phyloP scores from a whole-genome alignment of 2,888 invertebrate species.

The Thecocarcelia acutangulata region DNA sequence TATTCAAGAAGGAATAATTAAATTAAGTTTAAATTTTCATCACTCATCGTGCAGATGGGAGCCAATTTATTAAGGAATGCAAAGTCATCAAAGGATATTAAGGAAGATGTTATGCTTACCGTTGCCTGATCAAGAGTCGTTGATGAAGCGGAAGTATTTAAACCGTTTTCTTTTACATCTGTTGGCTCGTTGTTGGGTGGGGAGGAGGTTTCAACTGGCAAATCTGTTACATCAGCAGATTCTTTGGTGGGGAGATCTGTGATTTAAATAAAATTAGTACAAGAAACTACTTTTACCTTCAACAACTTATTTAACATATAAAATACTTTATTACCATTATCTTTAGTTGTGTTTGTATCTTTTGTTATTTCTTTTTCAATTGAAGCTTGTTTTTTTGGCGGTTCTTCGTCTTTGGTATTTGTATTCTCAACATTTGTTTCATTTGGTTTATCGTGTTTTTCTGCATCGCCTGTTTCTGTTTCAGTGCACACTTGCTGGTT shows the following conservation, averaged over 20 bases:
- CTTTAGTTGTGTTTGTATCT: background rate
- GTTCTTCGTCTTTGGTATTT: conserved; percentile 56
- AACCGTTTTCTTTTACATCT: conserved; percentile 59
- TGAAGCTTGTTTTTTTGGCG: conserved; percentile 13
- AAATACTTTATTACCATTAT: conserved; percentile 40
- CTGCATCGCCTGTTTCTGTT: conserved; percentile 33
- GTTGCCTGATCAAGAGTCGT: conserved; percentile 65
- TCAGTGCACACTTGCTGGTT: conserved; percentile 31
- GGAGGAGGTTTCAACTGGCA: conserved; percentile 2
- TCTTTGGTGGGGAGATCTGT: conserved; percentile 60
- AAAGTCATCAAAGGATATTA: conserved; percentile 54
- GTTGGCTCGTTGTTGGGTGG: background rate
- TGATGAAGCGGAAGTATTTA: conserved; percentile 48
- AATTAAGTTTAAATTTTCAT: conserved; percentile 78
- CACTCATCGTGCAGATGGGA: conserved; percentile 83
- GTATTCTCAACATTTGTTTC: conserved; percentile 58
- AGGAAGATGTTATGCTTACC: conserved; percentile 63
- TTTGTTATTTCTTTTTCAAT: conserved; percentile 40
- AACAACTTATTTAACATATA: background rate
- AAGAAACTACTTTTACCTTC: background rate
- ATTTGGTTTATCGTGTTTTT: conserved; percentile 39
- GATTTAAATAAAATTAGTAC: conserved; percentile 11
- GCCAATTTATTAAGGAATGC: conserved; percentile 78
- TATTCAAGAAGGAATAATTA: conserved; percentile 13
- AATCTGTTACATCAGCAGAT: conserved; percentile 34